Base-by-base conservation (phyloP, 2,797 vertebrate genomes). In the Holocentrus rufus region DNA sequence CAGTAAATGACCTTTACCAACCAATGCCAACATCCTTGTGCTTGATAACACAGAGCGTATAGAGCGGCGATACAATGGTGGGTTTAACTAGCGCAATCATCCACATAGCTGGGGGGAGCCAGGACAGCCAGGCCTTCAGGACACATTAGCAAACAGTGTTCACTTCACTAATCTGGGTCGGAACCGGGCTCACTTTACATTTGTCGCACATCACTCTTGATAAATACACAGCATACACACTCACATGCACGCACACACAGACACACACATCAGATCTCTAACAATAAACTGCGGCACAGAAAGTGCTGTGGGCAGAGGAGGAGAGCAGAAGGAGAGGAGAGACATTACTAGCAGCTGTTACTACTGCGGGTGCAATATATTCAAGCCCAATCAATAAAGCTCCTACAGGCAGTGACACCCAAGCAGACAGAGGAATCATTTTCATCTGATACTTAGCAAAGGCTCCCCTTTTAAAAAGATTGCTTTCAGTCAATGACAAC, bases 391-490 rank as follows among this genome's bases (percentile, higher is more conserved):
- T 97, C 96, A 96, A 96, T 96, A 95, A 95, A 94, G 92, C 95
- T 92, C 87, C 88, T 89, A 90, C 91, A 95, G 92, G 91, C 94
- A 92, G 93, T 95, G 95, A 97, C 94, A 96, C 95, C 94, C 92
- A 94, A 90, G 93, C 95, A 94, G 93, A 94, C 93, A 94, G 94
- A 93, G 88, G 94, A 94, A 95, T 95, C 90, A 95, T 95, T 95
- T 97, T 95, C 94, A 92, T 96, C 93, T 95, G 95, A 96, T 96
- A 96, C 93, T 95, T 95, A 96, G 94, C 92, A 95, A 94, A 92
- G 90, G 93, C 95, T 93, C 93, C 91, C 94, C 94, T 96, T 96
- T 97, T 95, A 97, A 97, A 97, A 94, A 95, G 95, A 97, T 98
- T 96, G 95, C 94, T 95, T 96, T 94, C 94, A 94, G 94, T 95